Evolutionary conservation across 1,140 invertebrate genomes (phyloP).

Genomic region (Tenebrio molitor): DNA sequence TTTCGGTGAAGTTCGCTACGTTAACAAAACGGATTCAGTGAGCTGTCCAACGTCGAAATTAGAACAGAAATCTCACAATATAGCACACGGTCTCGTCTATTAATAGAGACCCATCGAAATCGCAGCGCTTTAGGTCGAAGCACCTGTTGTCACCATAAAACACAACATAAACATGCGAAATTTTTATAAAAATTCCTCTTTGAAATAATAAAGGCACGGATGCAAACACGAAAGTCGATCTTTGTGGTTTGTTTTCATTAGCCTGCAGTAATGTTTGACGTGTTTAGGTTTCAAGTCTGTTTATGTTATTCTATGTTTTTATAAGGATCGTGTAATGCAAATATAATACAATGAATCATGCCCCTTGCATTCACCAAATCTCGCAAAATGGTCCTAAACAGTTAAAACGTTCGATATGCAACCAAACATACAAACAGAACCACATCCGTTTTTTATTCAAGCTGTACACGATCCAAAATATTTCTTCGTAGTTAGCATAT

Average conservation of each 20-base stretch:
- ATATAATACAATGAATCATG: not conserved
- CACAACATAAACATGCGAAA: not conserved
- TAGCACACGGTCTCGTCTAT: conserved; percentile 21
- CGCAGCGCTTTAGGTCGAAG: conserved; percentile 21
- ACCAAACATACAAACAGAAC: not conserved
- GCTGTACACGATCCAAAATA: no score
- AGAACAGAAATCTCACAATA: conserved; percentile 22
- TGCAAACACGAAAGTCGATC: not conserved
- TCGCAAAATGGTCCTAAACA: not conserved
- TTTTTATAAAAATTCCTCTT: not conserved
- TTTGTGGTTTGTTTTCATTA: not conserved
- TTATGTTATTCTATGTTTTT: not conserved
- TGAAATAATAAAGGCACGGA: not conserved
- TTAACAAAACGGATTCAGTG: not conserved
- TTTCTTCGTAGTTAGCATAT: no score
- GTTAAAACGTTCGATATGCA: not conserved
- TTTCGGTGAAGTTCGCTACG: not conserved
- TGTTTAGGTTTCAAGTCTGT: not conserved
- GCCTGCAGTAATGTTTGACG: not conserved
- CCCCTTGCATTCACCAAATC: not conserved
- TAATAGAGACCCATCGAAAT: conserved; percentile 22
- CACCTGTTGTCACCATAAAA: conserved; percentile 23
- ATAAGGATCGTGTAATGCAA: not conserved
- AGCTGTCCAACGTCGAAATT: not conserved
- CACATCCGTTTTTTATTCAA: no score